Evolutionary conservation across 2,888 invertebrate species (phyloP).

Genomic region (Mythimna albipuncta): DNA sequence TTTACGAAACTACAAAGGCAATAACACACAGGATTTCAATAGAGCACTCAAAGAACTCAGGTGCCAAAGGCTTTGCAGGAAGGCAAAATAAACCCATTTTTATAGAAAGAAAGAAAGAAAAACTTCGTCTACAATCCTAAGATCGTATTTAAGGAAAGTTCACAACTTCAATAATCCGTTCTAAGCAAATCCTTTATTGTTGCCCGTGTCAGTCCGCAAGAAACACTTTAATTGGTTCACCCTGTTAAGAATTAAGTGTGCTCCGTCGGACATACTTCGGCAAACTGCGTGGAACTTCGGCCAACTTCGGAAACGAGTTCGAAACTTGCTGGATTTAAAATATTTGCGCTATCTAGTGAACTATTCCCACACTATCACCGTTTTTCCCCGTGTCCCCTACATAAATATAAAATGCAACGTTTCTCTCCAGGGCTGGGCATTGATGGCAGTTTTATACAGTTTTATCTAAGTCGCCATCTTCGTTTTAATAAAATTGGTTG

Average conservation of each 20-base stretch:
- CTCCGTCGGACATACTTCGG: constrained; percentile 61
- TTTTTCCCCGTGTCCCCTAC: constrained; percentile 33
- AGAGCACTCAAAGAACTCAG: constrained; percentile 31
- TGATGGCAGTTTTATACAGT: constrained; percentile 46
- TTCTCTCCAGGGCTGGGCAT: constrained; percentile 28
- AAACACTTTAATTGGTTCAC: constrained; percentile 71
- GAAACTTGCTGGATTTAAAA: constrained; percentile 65
- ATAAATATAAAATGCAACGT: constrained; percentile 43
- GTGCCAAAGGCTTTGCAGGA: constrained; percentile 9
- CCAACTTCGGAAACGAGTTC: constrained; percentile 64
- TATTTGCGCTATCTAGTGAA: constrained; percentile 64
- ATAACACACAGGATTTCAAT: constrained; percentile 31
- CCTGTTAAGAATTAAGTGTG: constrained; percentile 63
- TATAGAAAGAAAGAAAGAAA: constrained; percentile 5
- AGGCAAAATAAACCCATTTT: constrained; percentile 19
- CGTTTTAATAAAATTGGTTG: constrained; percentile 50
- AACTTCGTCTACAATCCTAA: not conserved
- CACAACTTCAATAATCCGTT: constrained; percentile 29
- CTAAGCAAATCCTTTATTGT: constrained; percentile 40
- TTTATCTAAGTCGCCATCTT: constrained; percentile 54
- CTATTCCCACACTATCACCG: constrained; percentile 58
- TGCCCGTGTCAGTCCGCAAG: constrained; percentile 42
- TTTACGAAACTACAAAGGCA: constrained; percentile 43
- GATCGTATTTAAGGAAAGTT: constrained; percentile 14
- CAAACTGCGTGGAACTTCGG: constrained; percentile 59